Evolutionary conservation across 2,113 vertebrate genomes (phyloP).

Genomic region (Gasterosteus aculeatus): DNA sequence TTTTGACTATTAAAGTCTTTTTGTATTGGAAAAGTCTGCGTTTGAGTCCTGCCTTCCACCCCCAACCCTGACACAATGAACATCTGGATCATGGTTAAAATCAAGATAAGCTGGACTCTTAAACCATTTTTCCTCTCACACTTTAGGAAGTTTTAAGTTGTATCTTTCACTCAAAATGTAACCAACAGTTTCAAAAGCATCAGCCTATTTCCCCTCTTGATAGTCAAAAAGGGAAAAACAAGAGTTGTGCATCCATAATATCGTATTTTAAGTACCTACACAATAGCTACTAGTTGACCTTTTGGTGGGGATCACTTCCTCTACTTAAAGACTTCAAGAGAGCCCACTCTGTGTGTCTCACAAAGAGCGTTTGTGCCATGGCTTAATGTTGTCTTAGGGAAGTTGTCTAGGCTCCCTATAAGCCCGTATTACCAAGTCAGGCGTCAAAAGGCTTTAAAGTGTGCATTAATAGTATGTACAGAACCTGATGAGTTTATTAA

Average conservation of each 20-base stretch:
- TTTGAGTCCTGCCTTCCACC: too few species aligned
- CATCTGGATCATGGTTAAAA: neutral
- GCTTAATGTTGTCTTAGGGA: slow-evolving; percentile 68
- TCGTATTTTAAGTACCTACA: neutral
- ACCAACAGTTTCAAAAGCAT: neutral
- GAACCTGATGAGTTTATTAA: slow-evolving; percentile 75
- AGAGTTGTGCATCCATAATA: neutral
- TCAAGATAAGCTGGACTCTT: neutral
- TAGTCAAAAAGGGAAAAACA: neutral
- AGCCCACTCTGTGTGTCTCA: slow-evolving; percentile 32
- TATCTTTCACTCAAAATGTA: neutral
- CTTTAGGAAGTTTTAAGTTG: neutral
- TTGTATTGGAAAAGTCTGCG: too few species aligned
- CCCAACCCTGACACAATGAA: too few species aligned
- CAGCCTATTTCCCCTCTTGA: neutral
- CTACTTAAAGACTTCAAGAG: slow-evolving; percentile 12
- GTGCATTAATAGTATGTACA: slow-evolving; percentile 67
- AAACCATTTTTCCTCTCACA: neutral
- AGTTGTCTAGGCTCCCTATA: slow-evolving; percentile 67
- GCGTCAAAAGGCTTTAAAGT: slow-evolving; percentile 67
- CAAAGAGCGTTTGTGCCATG: slow-evolving; percentile 64
- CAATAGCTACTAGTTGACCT: slow-evolving; percentile 28
- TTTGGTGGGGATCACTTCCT: slow-evolving; percentile 9
- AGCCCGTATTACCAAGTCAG: slow-evolving; percentile 67
- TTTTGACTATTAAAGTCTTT: too few species aligned